These are phyloP conservation scores for Stenodera caucasica DNA, from an alignment of 2,888 invertebrate genomes.

Conservation along the genomic window DNA sequence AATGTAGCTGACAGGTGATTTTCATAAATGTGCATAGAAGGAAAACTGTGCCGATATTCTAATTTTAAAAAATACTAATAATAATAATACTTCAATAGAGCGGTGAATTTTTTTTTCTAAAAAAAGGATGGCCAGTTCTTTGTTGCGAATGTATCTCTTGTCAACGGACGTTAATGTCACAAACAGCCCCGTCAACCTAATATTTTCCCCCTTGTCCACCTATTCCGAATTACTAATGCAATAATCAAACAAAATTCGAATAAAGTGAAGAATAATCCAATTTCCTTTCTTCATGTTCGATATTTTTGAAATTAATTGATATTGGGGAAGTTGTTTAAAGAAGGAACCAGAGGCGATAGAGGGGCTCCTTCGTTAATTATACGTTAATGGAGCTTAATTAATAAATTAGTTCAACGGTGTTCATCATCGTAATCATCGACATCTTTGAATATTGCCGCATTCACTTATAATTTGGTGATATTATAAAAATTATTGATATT, in stretches of 20 bases:
- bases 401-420: conserved; percentile 35
- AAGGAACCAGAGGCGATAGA: too few relatives aligned
- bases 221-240: conserved; percentile 31
- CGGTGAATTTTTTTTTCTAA: too few relatives aligned
- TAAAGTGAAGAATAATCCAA: too few relatives aligned
- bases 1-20: background rate
- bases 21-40: background rate
- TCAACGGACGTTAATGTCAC: conserved; percentile 46
- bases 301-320: too few relatives aligned
- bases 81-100: background rate
- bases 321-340: too few relatives aligned
- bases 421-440: conserved; percentile 29
- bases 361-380: conserved; percentile 30
- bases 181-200: conserved; percentile 31
- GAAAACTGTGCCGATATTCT: background rate
- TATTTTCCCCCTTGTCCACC: conserved; percentile 24
- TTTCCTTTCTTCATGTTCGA: too few relatives aligned
- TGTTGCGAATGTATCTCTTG: conserved; percentile 39
- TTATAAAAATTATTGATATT: too few relatives aligned
- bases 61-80: too few relatives aligned
- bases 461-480: conserved; percentile 30
- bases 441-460: conserved; percentile 29
- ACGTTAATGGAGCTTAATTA: conserved; percentile 37
- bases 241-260: conserved; percentile 16
- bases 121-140: background rate